phyloP scores from a whole-genome alignment of 2,113 vertebrate genomes.

The Chloroceryle aenea region DNA sequence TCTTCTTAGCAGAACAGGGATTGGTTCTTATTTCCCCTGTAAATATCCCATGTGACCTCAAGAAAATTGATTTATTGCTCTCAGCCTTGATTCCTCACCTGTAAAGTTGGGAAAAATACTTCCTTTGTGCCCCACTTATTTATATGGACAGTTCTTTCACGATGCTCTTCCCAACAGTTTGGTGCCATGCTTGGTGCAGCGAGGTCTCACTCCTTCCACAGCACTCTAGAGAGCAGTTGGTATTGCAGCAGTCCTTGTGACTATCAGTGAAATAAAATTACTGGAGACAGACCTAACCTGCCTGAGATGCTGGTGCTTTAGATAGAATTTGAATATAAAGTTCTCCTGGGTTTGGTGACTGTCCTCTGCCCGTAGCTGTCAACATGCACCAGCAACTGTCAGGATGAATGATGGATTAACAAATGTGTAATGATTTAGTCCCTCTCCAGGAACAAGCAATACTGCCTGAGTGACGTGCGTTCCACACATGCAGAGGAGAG shows the following conservation, averaged over 20 bases:
- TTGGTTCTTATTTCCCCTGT: neutral
- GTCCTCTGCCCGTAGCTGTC: conserved; percentile 27
- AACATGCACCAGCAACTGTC: neutral
- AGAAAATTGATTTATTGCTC: neutral
- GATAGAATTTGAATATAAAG: neutral
- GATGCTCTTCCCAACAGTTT: neutral
- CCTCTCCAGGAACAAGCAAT: conserved; percentile 27
- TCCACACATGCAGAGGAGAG: neutral
- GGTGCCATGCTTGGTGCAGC: neutral
- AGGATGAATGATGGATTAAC: conserved; percentile 59
- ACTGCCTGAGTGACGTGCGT: neutral
- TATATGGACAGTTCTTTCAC: neutral
- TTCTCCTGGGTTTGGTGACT: conserved; percentile 34
- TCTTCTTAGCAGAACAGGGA: neutral
- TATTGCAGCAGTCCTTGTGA: neutral
- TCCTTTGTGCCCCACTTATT: neutral
- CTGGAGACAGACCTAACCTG: neutral
- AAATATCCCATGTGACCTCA: neutral
- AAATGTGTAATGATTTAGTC: conserved; percentile 42
- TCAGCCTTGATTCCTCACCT: neutral
- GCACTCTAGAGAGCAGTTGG: neutral
- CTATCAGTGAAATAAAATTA: neutral
- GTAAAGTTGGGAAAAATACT: neutral
- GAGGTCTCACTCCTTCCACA: neutral
- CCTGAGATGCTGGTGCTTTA: neutral